Evolutionary conservation across 2,113 vertebrate genomes (phyloP), one percentile per base, ranked within the genome.

Genomic region (Notothenia coriiceps): DNA sequence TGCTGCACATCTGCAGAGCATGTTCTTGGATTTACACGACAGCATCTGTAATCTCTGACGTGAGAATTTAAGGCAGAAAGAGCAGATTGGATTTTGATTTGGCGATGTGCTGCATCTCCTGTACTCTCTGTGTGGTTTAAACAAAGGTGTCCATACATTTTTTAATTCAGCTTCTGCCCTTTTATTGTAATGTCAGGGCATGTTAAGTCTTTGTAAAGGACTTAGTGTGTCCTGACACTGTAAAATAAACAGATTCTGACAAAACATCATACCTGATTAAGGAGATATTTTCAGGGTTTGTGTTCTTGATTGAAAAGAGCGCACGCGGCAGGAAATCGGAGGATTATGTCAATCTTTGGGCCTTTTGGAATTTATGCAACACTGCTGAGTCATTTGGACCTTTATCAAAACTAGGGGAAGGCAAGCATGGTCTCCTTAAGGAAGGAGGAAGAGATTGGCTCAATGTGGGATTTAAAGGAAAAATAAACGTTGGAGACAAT

Each of bases 311-410:
- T 65, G 20, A 68, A 79, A 84, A 75, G 75, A 80, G 77, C 63
- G 81, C 44, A 18, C 68, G 72, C 20, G 61, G 83, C 83, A 81
- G 82, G 79, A 90, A 86, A 81, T 88, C 54, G 52, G 78, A 79
- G 88, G 90, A 93, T 93, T 93, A 91, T 82, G 78, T 80, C 84
- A 77, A 83, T 91, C 88, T 89, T 86, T 91, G 87, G 83, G 86
- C 76, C 83, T 88, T 87, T 73, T 66, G 73, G 70, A 83, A 77
- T 90, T 93, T 93, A 94, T 83, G 74, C 90, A 90, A 93, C 88
- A 86, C 84, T 78, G 92, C 92, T 91, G 91, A 94, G 91, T 94
- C 90, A 94, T 83, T 88, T 93, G 90, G 88, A 90, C 47, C 68
- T 70, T 83, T 80, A 91, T 91, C 90, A 92, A 88, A 75, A 74